Evolutionary conservation across 2,113 vertebrate species (phyloP).

Genomic region (Odontesthes bonariensis): DNA sequence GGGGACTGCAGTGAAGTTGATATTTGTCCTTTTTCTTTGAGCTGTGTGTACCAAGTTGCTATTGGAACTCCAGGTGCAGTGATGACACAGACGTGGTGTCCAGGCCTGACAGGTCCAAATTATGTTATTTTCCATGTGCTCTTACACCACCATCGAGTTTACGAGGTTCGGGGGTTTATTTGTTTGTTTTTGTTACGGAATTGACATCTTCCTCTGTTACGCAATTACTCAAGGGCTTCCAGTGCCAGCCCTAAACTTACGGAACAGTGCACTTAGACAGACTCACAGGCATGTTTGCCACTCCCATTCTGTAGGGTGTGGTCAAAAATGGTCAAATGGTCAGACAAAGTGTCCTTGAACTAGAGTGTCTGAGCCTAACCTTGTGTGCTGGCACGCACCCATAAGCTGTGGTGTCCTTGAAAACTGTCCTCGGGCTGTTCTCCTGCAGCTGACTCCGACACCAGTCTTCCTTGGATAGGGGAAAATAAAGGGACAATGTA

Average conservation of each 20-base stretch:
- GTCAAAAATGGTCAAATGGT: constrained; percentile 52
- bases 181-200: constrained; percentile 80
- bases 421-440: constrained; percentile 7
- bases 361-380: neutral
- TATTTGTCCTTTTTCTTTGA: constrained; percentile 39
- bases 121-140: constrained; percentile 76
- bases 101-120: constrained; percentile 64
- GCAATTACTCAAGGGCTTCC: constrained; percentile 49
- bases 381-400: constrained; percentile 14
- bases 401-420: constrained; percentile 27
- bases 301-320: constrained; percentile 59
- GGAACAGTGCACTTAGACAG: constrained; percentile 45
- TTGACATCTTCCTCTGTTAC: constrained; percentile 73
- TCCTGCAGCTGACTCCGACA: constrained; percentile 18
- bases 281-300: constrained; percentile 48
- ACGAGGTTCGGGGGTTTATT: constrained; percentile 72
- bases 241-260: constrained; percentile 58
- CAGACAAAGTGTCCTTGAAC: constrained; percentile 55
- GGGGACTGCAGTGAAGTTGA: constrained; percentile 33
- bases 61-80: constrained; percentile 67
- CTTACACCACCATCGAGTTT: constrained; percentile 67
- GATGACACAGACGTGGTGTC: constrained; percentile 61
- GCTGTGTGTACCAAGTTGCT: constrained; percentile 20
- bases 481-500: constrained; percentile 24
- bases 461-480: constrained; percentile 1